Percentiles rank a stretch among this genome's conserved stretches.
Conservation (phyloP, 2,888 invertebrate species). For the Synergus laeviventris region DNA sequence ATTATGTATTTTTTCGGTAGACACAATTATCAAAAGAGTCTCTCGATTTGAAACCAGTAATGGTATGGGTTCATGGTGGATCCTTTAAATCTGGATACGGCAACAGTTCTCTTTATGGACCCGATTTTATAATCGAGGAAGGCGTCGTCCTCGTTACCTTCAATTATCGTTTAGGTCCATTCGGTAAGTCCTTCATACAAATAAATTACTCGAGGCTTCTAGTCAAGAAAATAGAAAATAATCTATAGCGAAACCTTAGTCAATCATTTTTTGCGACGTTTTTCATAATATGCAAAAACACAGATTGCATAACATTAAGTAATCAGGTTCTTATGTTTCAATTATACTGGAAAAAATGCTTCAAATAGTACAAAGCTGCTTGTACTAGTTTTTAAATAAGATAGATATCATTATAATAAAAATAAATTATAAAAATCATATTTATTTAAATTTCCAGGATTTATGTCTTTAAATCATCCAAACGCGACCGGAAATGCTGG, state of each 20-base stretch:
- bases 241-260: constrained; percentile 20
- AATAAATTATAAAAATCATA: background rate
- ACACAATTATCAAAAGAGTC: background rate
- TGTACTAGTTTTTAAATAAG: background rate
- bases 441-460: constrained; percentile 52
- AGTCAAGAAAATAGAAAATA: constrained; percentile 32
- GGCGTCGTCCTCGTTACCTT: constrained; percentile 59
- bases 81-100: constrained; percentile 51
- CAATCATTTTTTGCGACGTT: constrained; percentile 1
- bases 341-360: background rate
- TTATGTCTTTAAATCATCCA: constrained; percentile 57
- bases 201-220: constrained; percentile 28
- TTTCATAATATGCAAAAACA: background rate
- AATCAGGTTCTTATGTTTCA: background rate
- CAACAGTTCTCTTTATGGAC: constrained; percentile 51
- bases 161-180: constrained; percentile 61
- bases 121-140: constrained; percentile 61
- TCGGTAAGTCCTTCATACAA: constrained; percentile 53
- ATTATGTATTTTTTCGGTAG: background rate
- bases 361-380: background rate
- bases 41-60: constrained; percentile 47
- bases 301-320: background rate
- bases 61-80: constrained; percentile 63
- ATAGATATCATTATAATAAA: constrained; percentile 8
- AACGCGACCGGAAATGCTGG: constrained; percentile 61